Conservation (phyloP, 2,113 vertebrate species). For the Sardina pilchardus region DNA sequence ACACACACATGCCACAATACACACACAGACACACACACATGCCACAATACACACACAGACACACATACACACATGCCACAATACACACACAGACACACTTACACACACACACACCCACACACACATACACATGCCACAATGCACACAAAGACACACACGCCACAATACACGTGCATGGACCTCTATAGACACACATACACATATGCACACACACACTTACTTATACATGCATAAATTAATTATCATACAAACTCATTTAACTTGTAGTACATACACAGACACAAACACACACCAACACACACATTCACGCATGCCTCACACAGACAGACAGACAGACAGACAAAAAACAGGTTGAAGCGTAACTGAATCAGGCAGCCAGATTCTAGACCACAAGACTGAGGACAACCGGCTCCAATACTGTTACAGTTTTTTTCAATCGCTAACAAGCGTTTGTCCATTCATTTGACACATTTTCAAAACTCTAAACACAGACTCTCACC, state of each 20-base stretch:
- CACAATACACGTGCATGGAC: not conserved
- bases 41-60: constrained; percentile 32
- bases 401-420: not conserved
- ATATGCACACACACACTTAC: not conserved
- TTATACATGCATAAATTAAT: not conserved
- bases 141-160: not conserved
- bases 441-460: too few relatives aligned
- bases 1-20: not conserved
- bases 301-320: not conserved
- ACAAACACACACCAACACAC: not conserved
- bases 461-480: too few relatives aligned
- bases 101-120: not conserved
- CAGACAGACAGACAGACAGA: not conserved
- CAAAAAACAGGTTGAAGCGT: not conserved
- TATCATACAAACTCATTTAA: not conserved
- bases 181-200: not conserved
- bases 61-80: not conserved
- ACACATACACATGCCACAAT: not conserved
- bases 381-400: not conserved
- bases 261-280: too few relatives aligned
- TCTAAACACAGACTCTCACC: too few relatives aligned
- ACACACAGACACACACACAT: constrained; percentile 27
- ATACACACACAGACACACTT: not conserved
- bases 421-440: too few relatives aligned
- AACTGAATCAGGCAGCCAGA: not conserved